phyloP scores from a whole-genome alignment of 2,113 vertebrate species.

The Ardeotis arabs region DNA sequence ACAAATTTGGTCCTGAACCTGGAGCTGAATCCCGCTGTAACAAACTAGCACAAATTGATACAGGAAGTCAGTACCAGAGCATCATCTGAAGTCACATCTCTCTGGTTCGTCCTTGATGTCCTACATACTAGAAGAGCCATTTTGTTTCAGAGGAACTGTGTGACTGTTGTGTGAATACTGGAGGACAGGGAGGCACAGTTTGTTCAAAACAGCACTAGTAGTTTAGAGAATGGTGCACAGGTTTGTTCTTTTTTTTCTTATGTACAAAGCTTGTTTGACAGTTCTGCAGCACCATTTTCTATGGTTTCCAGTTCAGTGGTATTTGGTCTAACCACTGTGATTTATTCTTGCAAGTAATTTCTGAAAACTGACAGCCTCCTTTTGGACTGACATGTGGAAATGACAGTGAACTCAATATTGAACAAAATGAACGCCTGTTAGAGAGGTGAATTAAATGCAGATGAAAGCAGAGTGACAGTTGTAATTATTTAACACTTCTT shows the following conservation, averaged over 20 bases:
- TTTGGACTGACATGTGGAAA: not conserved
- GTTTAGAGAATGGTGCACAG: not conserved
- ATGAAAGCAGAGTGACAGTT: constrained; percentile 19
- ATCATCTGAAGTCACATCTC: not conserved
- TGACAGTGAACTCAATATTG: constrained; percentile 43
- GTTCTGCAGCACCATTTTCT: not conserved
- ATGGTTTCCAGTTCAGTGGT: not conserved
- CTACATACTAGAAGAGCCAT: not conserved
- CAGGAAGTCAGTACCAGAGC: not conserved
- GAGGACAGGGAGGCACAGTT: not conserved
- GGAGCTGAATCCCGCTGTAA: not conserved
- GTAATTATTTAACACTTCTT: constrained; percentile 23
- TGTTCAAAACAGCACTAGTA: not conserved
- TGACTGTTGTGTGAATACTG: not conserved
- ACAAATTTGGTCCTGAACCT: not conserved
- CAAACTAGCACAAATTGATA: not conserved
- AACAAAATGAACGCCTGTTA: constrained; percentile 18
- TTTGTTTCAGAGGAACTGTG: not conserved
- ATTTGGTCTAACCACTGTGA: not conserved
- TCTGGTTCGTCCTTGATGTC: not conserved
- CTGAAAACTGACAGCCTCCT: constrained; percentile 12
- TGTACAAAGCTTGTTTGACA: not conserved
- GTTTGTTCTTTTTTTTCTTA: not conserved
- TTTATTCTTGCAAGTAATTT: constrained; percentile 32
- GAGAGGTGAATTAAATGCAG: not conserved